These are phyloP conservation scores for Galerucella pusilla DNA, from an alignment of 2,888 invertebrate genomes.

Conservation along the genomic window DNA sequence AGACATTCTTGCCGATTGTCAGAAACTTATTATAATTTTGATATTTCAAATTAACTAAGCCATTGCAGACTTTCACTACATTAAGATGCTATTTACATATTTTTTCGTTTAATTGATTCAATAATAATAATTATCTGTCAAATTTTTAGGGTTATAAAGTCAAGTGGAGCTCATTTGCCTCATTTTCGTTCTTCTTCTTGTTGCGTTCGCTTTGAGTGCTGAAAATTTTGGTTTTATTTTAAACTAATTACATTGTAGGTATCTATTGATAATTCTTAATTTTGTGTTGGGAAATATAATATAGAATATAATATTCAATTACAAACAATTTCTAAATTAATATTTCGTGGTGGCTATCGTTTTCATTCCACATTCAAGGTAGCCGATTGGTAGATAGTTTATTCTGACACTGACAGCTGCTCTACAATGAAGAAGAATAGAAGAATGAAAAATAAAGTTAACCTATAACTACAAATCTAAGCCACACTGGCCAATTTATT, in stretches of 20 bases:
- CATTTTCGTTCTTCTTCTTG: slow-evolving; percentile 6
- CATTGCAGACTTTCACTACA: background rate
- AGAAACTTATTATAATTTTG: background rate
- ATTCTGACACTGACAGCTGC: too few relatives aligned
- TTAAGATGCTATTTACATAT: background rate
- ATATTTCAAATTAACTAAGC: slow-evolving; percentile 4
- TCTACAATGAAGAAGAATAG: too few relatives aligned
- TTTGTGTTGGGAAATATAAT: background rate
- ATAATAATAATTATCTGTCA: slow-evolving; percentile 22
- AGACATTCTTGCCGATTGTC: slow-evolving; percentile 56
- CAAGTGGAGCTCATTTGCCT: slow-evolving; percentile 12
- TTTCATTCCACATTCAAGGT: too few relatives aligned
- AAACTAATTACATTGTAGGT: background rate
- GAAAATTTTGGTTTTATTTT: background rate
- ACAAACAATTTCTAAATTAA: too few relatives aligned
- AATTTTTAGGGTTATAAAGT: slow-evolving; percentile 31
- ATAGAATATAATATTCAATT: too few relatives aligned
- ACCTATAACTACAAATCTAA: too few relatives aligned
- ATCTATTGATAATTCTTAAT: background rate
- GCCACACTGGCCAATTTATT: too few relatives aligned
- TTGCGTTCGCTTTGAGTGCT: background rate
- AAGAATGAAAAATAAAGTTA: too few relatives aligned
- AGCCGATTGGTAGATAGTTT: too few relatives aligned
- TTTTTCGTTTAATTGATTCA: slow-evolving; percentile 3
- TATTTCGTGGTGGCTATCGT: too few relatives aligned